phyloP scores from a whole-genome alignment of 2,797 vertebrate genomes.

The Cygnus olor region DNA sequence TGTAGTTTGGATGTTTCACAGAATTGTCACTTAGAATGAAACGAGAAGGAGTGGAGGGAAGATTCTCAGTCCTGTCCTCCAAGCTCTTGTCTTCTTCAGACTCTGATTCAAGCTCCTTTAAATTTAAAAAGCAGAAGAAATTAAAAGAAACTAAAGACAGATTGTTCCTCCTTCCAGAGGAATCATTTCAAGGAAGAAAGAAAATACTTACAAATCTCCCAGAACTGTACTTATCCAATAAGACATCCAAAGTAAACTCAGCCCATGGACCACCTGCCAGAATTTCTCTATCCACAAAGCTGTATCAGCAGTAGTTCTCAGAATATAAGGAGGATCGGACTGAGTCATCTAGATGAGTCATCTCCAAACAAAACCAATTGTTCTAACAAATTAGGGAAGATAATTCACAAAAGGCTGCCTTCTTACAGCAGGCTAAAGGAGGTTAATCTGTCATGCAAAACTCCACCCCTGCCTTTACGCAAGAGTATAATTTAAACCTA shows the following conservation, averaged over 20 bases:
- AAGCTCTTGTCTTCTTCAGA: constrained; percentile 50
- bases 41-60: background rate
- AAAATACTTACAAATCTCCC: constrained; percentile 45
- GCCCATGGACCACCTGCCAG: background rate
- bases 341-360: constrained; percentile 1
- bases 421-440: background rate
- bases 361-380: background rate
- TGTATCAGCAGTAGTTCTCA: background rate
- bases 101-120: constrained; percentile 74
- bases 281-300: constrained; percentile 13
- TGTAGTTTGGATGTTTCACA: background rate
- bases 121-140: constrained; percentile 61
- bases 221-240: constrained; percentile 15
- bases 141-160: constrained; percentile 3
- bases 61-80: constrained; percentile 28
- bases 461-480: background rate
- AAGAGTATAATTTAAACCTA: background rate
- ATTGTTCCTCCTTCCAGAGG: constrained; percentile 3
- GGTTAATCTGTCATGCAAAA: background rate
- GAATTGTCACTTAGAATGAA: constrained; percentile 61
- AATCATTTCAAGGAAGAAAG: constrained; percentile 31
- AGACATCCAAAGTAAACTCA: constrained; percentile 11
- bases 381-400: background rate
- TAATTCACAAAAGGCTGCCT: background rate
- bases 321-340: background rate